Evolutionary conservation across 2,888 invertebrate genomes (phyloP).

Genomic region (Nemotelus nigrinus): DNA sequence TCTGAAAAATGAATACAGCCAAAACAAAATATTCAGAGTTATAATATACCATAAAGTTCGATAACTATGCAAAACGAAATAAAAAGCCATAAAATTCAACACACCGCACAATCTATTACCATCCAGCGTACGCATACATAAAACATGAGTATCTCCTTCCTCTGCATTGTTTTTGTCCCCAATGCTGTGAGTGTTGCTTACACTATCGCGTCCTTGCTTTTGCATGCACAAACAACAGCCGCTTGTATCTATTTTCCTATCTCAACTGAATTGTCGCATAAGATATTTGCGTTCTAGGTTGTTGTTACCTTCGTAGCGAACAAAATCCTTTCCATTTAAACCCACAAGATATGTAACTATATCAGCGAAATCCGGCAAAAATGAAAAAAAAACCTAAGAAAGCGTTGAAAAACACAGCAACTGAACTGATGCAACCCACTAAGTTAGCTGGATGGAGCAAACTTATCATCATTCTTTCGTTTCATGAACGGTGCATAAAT

Average conservation of each 20-base stretch:
- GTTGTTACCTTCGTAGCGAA: background rate
- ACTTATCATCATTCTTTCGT: constrained; percentile 30
- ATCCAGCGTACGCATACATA: constrained; percentile 31
- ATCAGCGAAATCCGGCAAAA: background rate
- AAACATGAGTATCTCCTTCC: background rate
- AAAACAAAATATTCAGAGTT: no score
- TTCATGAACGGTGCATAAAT: background rate
- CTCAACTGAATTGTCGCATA: background rate
- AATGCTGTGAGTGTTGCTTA: background rate
- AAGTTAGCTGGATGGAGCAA: constrained; percentile 2
- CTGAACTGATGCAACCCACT: background rate
- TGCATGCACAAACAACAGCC: background rate
- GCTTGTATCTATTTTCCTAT: background rate
- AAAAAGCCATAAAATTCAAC: constrained; percentile 10
- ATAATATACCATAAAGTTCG: background rate
- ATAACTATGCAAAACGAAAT: constrained; percentile 3
- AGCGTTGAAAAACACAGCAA: background rate
- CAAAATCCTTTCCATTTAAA: constrained; percentile 11
- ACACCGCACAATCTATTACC: constrained; percentile 10
- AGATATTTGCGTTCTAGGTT: background rate
- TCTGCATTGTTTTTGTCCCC: background rate
- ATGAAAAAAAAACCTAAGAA: background rate
- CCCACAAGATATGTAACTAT: constrained; percentile 29
- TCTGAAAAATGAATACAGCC: no score
- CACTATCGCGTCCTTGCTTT: background rate